Evolutionary conservation across 2,113 vertebrate species (phyloP).

Genomic region (Cricetomys ansorgei): DNA sequence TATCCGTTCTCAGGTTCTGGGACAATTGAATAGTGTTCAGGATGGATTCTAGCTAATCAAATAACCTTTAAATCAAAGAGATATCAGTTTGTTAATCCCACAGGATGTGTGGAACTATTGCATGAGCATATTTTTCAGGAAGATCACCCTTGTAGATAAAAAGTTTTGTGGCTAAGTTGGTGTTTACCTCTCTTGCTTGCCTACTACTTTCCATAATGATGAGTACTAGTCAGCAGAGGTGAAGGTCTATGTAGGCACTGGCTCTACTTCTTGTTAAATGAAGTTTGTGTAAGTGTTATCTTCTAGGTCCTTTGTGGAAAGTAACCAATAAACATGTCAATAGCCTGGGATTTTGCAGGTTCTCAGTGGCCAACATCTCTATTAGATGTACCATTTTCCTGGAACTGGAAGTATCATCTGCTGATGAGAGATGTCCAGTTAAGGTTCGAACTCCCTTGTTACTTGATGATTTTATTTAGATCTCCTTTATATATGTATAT

Average conservation of each 20-base stretch:
- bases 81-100: not conserved
- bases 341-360: not conserved
- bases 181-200: not conserved
- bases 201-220: not conserved
- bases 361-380: not conserved
- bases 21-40: not conserved
- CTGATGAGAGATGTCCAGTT: not conserved
- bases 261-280: not conserved
- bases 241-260: not conserved
- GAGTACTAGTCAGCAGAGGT: not conserved
- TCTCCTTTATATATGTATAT: not conserved
- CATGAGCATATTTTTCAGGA: not conserved
- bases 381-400: not conserved
- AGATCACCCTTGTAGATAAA: not conserved
- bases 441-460: no score
- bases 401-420: not conserved
- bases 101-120: not conserved
- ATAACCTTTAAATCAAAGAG: not conserved
- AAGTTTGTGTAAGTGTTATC: not conserved
- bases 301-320: not conserved
- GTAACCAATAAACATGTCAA: not conserved
- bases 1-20: not conserved
- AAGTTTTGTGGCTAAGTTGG: not conserved
- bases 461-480: not conserved
- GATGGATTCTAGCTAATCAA: not conserved